These are phyloP conservation scores for Eupeodes latifasciatus DNA, from an alignment of 2,888 invertebrate genomes.

Conservation along the genomic window DNA sequence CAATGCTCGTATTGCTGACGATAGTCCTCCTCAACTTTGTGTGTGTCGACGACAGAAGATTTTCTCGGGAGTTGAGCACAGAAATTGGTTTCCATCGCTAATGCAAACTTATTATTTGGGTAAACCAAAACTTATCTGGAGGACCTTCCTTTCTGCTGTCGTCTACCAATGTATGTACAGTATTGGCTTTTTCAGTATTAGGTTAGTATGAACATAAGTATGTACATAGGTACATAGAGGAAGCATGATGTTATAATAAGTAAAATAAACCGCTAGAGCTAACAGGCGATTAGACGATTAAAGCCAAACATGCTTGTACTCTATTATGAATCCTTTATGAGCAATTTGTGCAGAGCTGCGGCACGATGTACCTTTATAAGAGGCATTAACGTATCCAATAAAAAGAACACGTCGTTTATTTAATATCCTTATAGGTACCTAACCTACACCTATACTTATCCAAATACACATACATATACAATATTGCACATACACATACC, in stretches of 20 bases:
- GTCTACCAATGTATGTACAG: not conserved
- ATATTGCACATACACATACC: no score
- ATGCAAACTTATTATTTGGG: slow-evolving; percentile 59
- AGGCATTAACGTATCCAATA: slow-evolving; percentile 16
- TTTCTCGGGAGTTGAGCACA: slow-evolving; percentile 39
- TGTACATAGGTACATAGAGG: not conserved
- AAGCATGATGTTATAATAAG: slow-evolving; percentile 47
- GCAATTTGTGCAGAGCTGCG: slow-evolving; percentile 34
- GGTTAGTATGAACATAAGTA: no score
- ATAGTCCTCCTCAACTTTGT: slow-evolving; percentile 17
- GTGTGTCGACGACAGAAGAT: slow-evolving; percentile 45
- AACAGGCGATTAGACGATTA: slow-evolving; percentile 73
- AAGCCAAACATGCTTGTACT: slow-evolving; percentile 58
- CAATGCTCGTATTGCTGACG: slow-evolving; percentile 63
- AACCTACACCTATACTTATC: not conserved
- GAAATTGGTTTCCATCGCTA: slow-evolving; percentile 70
- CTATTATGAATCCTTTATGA: slow-evolving; percentile 64
- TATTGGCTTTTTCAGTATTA: no score
- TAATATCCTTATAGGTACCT: slow-evolving; percentile 40
- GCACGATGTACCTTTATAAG: slow-evolving; percentile 8
- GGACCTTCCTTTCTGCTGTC: not conserved
- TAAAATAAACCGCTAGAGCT: slow-evolving; percentile 54
- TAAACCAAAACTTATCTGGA: slow-evolving; percentile 33
- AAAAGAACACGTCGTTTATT: slow-evolving; percentile 46
- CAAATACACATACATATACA: not conserved